Percentiles rank a stretch among this genome's conserved stretches.
Conservation (phyloP, 2,797 vertebrate species). For the Tenualosa thibaudeaui region DNA sequence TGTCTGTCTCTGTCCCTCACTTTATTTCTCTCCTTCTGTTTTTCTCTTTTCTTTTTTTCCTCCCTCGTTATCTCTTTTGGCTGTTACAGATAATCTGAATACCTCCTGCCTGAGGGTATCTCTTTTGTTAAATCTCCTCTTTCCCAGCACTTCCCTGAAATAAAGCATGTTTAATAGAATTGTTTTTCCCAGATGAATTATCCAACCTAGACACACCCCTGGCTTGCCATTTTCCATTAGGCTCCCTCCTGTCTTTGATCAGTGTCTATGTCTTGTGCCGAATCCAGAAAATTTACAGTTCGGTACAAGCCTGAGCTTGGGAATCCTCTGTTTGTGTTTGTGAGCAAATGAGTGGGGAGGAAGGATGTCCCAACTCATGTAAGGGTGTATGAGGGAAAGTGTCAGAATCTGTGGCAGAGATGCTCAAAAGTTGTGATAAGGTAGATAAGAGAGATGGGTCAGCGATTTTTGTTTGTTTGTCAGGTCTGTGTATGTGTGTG, state of each 20-base stretch:
- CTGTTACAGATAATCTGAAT: not conserved
- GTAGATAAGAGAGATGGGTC: not conserved
- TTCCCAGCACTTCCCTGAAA: too few relatives aligned
- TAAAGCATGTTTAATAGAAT: too few relatives aligned
- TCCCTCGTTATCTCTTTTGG: not conserved
- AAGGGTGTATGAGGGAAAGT: not conserved
- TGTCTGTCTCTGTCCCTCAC: not conserved
- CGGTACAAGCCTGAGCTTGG: not conserved
- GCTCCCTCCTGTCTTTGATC: not conserved
- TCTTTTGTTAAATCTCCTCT: not conserved
- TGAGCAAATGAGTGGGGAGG: not conserved
- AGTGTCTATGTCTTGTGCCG: not conserved
- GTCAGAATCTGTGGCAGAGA: not conserved
- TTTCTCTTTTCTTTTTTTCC: not conserved
- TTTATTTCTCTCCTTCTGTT: not conserved
- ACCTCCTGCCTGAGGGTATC: not conserved
- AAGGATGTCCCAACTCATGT: not conserved
- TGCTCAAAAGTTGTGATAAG: not conserved
- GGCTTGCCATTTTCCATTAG: not conserved
- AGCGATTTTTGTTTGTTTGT: too few relatives aligned
- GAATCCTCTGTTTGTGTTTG: not conserved
- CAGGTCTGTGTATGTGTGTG: constrained; percentile 22
- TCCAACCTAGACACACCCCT: not conserved
- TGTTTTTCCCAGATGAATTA: not conserved
- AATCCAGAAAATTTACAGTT: not conserved